These are phyloP conservation scores for Telmatochromis sp. DNA, from an alignment of 2,113 vertebrate species.

Conservation along the genomic window DNA sequence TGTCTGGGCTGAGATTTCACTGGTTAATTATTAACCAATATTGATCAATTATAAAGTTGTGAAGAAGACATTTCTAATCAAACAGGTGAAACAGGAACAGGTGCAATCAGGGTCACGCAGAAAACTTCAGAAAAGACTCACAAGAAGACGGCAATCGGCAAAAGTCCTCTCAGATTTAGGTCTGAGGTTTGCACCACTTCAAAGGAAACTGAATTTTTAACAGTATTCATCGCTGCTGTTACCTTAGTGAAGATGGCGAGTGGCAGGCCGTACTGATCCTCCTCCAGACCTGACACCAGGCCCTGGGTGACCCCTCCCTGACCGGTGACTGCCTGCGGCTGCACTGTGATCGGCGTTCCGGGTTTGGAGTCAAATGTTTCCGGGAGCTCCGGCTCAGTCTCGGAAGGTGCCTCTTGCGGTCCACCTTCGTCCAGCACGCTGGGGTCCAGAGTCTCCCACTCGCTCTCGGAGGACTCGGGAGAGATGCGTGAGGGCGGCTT, in stretches of 20 bases:
- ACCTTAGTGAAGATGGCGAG: slow-evolving; percentile 96
- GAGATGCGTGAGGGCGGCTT: slow-evolving; percentile 74
- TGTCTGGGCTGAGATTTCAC: neutral
- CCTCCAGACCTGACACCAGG: slow-evolving; percentile 87
- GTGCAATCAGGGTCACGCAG: accelerated
- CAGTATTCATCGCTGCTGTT: neutral
- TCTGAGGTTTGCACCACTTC: accelerated
- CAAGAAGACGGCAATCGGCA: neutral
- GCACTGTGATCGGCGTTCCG: slow-evolving; percentile 76
- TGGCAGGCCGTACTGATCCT: slow-evolving; percentile 89
- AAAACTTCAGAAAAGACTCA: neutral
- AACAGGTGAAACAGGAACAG: neutral
- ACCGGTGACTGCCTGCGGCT: slow-evolving; percentile 54
- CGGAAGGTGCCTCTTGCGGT: slow-evolving; percentile 43
- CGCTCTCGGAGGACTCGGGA: slow-evolving; percentile 86
- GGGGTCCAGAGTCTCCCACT: slow-evolving; percentile 95
- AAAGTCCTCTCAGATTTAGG: neutral
- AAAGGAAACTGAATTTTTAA: accelerated
- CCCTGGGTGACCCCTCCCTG: slow-evolving; percentile 75
- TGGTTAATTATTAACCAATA: neutral
- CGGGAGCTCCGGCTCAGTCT: slow-evolving; percentile 20
- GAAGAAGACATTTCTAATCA: neutral
- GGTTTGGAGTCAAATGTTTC: slow-evolving; percentile 58
- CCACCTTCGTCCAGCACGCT: slow-evolving; percentile 75
- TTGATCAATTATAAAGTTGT: neutral